Base-by-base conservation (phyloP, 1,140 invertebrate species). In the Ceratina australensis region DNA sequence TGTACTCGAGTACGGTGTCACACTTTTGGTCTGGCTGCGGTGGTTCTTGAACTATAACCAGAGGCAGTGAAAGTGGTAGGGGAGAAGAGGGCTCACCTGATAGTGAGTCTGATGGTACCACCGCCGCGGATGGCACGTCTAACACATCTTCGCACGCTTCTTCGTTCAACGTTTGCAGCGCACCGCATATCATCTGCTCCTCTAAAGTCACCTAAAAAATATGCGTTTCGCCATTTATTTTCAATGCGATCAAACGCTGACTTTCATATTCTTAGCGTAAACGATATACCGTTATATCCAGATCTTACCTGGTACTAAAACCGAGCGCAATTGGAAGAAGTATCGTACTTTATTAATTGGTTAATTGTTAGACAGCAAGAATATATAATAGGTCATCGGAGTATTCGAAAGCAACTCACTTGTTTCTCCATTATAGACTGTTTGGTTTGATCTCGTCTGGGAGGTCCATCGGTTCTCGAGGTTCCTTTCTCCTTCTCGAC, bases 141-240 rank as follows among this genome's bases (percentile, higher is more conserved):
- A 96, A 89, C 24, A 96, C 96, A 92, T 98, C 97, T 92, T 98
- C 97, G 90, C 96, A 95, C 0, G 97, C 97, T 91, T 98, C 97
- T 93, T 98, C 97, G 88, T 97, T 98, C 4, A 98, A 93, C 0
- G 97, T 97, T 91, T 98, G 97, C 49, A 98, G 91, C 0, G 97
- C 97, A 74, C 97, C 97, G 89, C 96, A 97, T 83, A 98, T 98
- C 96, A 98, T 97, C 91, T 98, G 97, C 88, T 98, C 97, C 92
- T 98, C 97, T 78, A 98, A 92, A 0, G 97, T 98, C 50, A 98
- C 96, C 97, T 98, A 82, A 28, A 86, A 87, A 18, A 86, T 3
- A 16, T 33, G 52, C 18, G 22, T n/a, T 20, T 33, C 15, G 10
- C 1, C 10, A 50, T 42, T 20, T 18, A 3, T 15, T 42, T 42